These are phyloP conservation scores for Odontomachus brunneus DNA, from an alignment of 1,140 invertebrate genomes.

Conservation along the genomic window DNA sequence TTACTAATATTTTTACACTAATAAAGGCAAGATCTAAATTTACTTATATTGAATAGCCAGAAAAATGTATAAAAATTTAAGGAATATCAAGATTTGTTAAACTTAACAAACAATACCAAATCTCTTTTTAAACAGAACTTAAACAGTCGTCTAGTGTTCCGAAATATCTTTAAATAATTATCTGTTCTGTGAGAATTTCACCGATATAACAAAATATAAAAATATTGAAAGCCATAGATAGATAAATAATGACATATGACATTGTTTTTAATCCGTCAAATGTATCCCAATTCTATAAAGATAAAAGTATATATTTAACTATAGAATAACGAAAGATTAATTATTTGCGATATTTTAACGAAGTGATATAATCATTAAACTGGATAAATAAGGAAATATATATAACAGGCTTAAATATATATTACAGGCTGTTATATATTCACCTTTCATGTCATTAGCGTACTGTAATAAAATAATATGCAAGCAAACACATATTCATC, in stretches of 20 bases:
- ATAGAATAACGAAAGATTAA: background rate
- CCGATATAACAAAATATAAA: slow-evolving; percentile 74
- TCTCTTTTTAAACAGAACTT: background rate
- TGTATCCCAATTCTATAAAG: no score
- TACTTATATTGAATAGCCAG: background rate
- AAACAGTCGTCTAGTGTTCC: background rate
- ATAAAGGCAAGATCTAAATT: slow-evolving; percentile 15
- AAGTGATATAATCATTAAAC: no score
- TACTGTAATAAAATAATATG: slow-evolving; percentile 78
- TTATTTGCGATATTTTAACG: background rate
- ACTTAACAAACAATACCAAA: background rate
- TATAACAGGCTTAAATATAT: no score
- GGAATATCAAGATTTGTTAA: slow-evolving; percentile 7
- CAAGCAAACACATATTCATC: slow-evolving; percentile 74
- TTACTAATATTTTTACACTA: slow-evolving; percentile 68
- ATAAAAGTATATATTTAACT: slow-evolving; percentile 6
- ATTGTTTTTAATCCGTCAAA: background rate
- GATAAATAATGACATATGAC: slow-evolving; percentile 43
- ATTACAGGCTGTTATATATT: no score
- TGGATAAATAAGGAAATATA: background rate
- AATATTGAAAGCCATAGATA: slow-evolving; percentile 73
- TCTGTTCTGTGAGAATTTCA: slow-evolving; percentile 68
- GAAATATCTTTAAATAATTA: slow-evolving; percentile 33
- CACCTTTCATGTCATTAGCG: slow-evolving; percentile 32
- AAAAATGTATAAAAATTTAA: background rate